Evolutionary conservation across 1,140 invertebrate species (phyloP), one percentile per base, ranked within the genome.

Genomic region (Nasonia giraulti): DNA sequence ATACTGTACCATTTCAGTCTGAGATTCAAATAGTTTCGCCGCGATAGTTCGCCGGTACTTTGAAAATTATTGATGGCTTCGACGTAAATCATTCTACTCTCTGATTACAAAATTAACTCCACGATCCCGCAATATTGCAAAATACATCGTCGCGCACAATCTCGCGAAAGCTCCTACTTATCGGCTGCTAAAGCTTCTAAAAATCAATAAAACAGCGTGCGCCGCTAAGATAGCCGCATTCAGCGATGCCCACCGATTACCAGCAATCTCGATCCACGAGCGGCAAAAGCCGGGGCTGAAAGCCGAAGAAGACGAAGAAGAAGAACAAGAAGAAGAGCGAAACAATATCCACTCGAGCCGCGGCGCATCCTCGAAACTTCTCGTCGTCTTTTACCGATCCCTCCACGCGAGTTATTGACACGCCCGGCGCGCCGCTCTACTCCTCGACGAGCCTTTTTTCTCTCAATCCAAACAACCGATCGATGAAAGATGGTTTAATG

Each of bases 21-120:
- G 8, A 77, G 75, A 77, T 77, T 77, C 75, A n/a, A 77, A 77
- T 77, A 77, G 75, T 40, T 77, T 77, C 20, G 33, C n/a, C 17
- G 55, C 17, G 55, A 62, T 62, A 62, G 55, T 62, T 62, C 20
- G 17, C 55, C 6, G 40, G 1, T 27, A 77, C 44, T 50, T 50
- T 77, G n/a, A 14, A 50, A 27, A 50, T 76, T 76, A 76, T 76
- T 76, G 44, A 76, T 76, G 8, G n/a, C 4, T 55, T 14, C 50
- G 0, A 55, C 8, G 12, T 14, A 55, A 55, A 55, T 27, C 27
- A 27, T 27, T 27, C 27, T 27, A 27, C 27, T 27, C 27, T 27
- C 27, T 27, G 27, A 62, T 62, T 62, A 20, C 1, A 20, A 62
- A 4, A 62, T 62, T 62, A 62, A n/a, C 20, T 6, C 14, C 17